Evolutionary conservation across 2,888 invertebrate genomes (phyloP), one percentile per base, ranked within the genome.

Genomic region (Anticlea derivata): DNA sequence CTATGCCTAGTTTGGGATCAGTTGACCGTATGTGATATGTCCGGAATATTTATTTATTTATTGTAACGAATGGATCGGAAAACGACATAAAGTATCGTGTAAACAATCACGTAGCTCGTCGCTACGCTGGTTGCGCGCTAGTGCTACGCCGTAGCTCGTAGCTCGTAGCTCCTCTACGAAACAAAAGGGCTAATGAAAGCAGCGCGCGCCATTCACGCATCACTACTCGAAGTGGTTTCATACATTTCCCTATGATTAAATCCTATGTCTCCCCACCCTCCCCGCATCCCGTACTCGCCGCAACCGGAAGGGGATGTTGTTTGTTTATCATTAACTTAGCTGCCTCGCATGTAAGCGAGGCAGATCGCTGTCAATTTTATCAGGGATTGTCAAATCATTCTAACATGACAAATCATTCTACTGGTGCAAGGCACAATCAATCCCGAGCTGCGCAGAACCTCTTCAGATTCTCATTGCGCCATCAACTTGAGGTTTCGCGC

Each of bases 201-300:
- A 22, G 13, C 27, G 13, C 35, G 29, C 34, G 7, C 44, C 34
- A 35, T 29, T 35, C 29, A 12, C 37, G 29, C 37, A 29, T 35
- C 17, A 27, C 17, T 27, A 6, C 7, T 20, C 27, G 22, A 40
- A 35, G 24, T 46, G 30, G 23, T 45, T 37, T 13, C 29, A 30
- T 37, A 37, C 45, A 37, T 17, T 44, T 35, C 26, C 11, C 35
- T 45, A 29, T 35, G 44, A 45, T 45, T 35, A 22, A 45, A 29
- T n/a, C 27, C 20, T 12, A 1, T 7, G 20, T 35, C 20, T 26
- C 35, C 10, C 8, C 31, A 8, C 26, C 3, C 34, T 0, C 33
- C 27, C 34, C 27, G 5, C 13, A 12, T 3, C 8, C 27, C 27
- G 1, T 29, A 12, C 41, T 11, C 11, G 7, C 30, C 23, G 20